A percentile compares a stretch with the other conserved stretches of the same genome.
Evolutionary conservation across 2,113 vertebrate species (phyloP).

Genomic region (Gymnocephalus cernua): DNA sequence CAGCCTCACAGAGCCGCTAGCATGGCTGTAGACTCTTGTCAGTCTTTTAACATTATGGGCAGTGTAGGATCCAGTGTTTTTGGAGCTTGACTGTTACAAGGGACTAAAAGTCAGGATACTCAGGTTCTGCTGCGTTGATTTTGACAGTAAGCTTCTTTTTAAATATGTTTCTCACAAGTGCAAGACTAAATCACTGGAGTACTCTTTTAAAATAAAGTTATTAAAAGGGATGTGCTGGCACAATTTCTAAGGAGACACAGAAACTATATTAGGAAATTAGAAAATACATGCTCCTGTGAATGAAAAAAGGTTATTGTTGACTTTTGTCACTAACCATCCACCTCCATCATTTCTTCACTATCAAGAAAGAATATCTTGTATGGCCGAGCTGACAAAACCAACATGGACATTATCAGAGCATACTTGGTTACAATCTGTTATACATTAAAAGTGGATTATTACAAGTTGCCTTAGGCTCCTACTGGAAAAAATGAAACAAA

Average conservation of each 20-base stretch:
- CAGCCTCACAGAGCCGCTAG: background rate
- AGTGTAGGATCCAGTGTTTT: background rate
- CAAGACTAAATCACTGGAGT: background rate
- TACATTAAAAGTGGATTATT: slow-evolving; percentile 32
- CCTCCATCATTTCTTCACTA: background rate
- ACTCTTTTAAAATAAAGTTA: background rate
- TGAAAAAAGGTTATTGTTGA: background rate
- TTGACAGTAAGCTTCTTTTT: no score
- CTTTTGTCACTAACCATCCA: background rate
- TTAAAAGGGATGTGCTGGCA: background rate
- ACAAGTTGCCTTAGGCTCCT: slow-evolving; percentile 8
- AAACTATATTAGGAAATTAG: background rate
- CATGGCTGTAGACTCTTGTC: background rate
- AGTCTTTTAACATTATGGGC: background rate
- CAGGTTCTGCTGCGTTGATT: background rate
- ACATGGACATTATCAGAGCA: slow-evolving; percentile 26
- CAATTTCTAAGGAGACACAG: background rate
- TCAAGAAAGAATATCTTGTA: slow-evolving; percentile 9
- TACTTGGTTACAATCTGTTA: slow-evolving; percentile 25
- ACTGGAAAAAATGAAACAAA: no score
- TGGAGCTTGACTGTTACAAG: background rate
- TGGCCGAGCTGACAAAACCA: slow-evolving; percentile 18
- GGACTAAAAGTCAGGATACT: background rate
- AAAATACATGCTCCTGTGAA: background rate
- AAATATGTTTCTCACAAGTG: background rate